Conservation (phyloP, 2,888 invertebrate species). For the Cantharis nigra region DNA sequence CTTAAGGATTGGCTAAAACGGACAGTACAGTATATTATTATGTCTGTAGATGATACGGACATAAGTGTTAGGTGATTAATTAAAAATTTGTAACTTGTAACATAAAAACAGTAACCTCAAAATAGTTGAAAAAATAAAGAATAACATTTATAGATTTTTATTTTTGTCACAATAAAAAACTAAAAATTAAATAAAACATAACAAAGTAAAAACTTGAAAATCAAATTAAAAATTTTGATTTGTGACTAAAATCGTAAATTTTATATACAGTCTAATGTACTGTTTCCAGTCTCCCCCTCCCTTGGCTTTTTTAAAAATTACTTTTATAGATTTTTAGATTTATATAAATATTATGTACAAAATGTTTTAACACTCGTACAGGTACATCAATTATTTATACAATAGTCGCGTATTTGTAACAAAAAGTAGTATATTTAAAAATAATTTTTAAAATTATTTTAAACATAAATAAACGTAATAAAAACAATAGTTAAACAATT, state of each 20-base stretch:
- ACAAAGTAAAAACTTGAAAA: neutral
- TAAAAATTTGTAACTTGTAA: neutral
- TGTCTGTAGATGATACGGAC: too few species aligned
- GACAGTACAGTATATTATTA: too few species aligned
- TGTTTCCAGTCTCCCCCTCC: neutral
- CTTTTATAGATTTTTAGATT: constrained; percentile 4
- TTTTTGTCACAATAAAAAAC: neutral
- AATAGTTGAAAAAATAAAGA: neutral
- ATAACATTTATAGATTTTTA: neutral
- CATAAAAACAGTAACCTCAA: neutral
- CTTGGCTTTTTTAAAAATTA: constrained; percentile 1
- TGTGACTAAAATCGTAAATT: neutral
- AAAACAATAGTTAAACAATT: neutral
- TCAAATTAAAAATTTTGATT: neutral
- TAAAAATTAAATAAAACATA: neutral
- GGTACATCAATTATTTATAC: constrained; percentile 32
- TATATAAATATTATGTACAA: constrained; percentile 29
- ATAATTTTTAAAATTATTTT: neutral
- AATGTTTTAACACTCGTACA: constrained; percentile 30
- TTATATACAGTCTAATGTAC: neutral
- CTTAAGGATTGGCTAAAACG: too few species aligned
- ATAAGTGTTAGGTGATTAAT: too few species aligned
- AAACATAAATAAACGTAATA: neutral
- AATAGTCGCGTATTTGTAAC: constrained; percentile 4
- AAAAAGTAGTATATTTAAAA: neutral